These are phyloP conservation scores for Novumbra hubbsi DNA, from an alignment of 2,797 vertebrate species.

Conservation along the genomic window DNA sequence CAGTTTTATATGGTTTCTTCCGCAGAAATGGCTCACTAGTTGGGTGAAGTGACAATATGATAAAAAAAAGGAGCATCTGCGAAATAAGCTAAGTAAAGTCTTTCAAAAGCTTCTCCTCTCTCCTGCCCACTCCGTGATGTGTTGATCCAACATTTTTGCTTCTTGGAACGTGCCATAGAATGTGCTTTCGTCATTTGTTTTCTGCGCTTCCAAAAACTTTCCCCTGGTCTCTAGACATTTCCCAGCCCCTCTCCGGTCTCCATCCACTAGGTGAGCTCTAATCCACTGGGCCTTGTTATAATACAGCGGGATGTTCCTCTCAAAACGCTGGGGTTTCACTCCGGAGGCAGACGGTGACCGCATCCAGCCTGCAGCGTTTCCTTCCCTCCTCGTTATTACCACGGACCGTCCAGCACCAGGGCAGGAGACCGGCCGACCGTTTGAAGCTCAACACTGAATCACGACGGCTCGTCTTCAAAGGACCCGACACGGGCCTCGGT, in stretches of 20 bases:
- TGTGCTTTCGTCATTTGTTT: not conserved
- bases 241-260: constrained; percentile 13
- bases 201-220: not conserved
- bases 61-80: constrained; percentile 4
- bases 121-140: not conserved
- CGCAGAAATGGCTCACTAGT: not conserved
- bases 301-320: constrained; percentile 41
- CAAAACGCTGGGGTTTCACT: constrained; percentile 30
- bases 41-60: constrained; percentile 6
- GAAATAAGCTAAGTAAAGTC: constrained; percentile 5
- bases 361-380: constrained; percentile 27
- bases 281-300: constrained; percentile 35
- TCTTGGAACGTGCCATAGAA: no score
- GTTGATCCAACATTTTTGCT: not conserved
- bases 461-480: constrained; percentile 47
- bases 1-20: not conserved
- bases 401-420: constrained; percentile 1
- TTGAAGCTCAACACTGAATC: constrained; percentile 54
- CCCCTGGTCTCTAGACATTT: not conserved
- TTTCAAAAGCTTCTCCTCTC: not conserved
- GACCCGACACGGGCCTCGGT: not conserved
- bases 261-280: constrained; percentile 26
- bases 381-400: constrained; percentile 50
- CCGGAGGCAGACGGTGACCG: constrained; percentile 12
- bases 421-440: constrained; percentile 29